Conservation (phyloP, 2,888 invertebrate genomes). For the Griposia aprilina region DNA sequence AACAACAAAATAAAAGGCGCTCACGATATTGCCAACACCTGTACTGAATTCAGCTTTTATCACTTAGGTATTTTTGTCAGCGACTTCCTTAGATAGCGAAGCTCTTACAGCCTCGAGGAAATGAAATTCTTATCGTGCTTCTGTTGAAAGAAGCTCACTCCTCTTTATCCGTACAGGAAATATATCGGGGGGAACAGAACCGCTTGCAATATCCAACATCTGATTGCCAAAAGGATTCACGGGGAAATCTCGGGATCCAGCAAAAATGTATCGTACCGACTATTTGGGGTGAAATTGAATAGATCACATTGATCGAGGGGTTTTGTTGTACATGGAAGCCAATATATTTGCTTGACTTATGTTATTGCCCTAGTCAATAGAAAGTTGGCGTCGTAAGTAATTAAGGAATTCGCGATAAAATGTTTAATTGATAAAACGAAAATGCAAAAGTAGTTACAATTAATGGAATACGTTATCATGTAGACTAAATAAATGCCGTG, state of each 20-base stretch:
- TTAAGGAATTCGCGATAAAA: slow-evolving; percentile 17
- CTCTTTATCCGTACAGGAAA: slow-evolving; percentile 89
- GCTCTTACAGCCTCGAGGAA: slow-evolving; percentile 87
- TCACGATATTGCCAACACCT: slow-evolving; percentile 78
- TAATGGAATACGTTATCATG: slow-evolving; percentile 46
- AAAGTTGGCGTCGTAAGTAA: slow-evolving; percentile 30
- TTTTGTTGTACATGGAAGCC: slow-evolving; percentile 24
- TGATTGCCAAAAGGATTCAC: slow-evolving; percentile 86
- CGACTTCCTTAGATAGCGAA: slow-evolving; percentile 88
- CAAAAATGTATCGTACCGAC: slow-evolving; percentile 75
- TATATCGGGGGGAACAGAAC: slow-evolving; percentile 83
- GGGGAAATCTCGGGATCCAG: slow-evolving; percentile 76
- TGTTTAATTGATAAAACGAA: slow-evolving; percentile 42
- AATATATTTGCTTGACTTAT: slow-evolving; percentile 1
- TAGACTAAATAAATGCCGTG: slow-evolving; percentile 62
- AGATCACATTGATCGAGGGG: slow-evolving; percentile 49
- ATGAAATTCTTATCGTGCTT: slow-evolving; percentile 91
- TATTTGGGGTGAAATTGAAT: slow-evolving; percentile 71
- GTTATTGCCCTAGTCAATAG: slow-evolving; percentile 2
- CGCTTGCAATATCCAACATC: slow-evolving; percentile 84
- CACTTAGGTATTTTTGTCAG: slow-evolving; percentile 89
- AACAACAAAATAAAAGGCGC: slow-evolving; percentile 72
- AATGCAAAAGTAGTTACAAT: slow-evolving; percentile 40
- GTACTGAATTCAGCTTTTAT: slow-evolving; percentile 87
- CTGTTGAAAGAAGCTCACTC: slow-evolving; percentile 86